phyloP scores from a whole-genome alignment of 2,888 invertebrate species.

The Orthosia gracilis region DNA sequence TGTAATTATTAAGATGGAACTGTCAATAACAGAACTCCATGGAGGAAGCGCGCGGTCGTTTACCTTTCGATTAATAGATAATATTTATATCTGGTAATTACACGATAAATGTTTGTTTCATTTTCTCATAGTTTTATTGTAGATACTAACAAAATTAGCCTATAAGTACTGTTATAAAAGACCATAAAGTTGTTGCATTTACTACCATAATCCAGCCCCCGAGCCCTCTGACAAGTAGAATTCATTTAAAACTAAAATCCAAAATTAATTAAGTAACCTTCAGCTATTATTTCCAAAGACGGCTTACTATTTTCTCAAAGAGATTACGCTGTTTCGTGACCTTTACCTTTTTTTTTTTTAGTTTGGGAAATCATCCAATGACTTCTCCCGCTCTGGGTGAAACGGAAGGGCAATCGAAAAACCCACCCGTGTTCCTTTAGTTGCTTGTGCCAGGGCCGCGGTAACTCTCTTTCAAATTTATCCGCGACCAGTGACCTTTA shows the following conservation, averaged over 20 bases:
- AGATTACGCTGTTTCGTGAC: neutral
- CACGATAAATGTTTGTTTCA: neutral
- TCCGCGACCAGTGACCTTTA: conserved; percentile 12
- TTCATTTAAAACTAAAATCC: neutral
- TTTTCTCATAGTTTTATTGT: neutral
- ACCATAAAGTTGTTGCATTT: neutral
- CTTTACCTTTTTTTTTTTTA: too few relatives aligned
- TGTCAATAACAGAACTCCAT: conserved; percentile 5
- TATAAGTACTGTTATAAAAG: neutral
- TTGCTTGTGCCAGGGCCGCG: too few relatives aligned
- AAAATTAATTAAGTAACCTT: neutral
- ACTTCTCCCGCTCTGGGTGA: too few relatives aligned
- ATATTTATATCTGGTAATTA: conserved; percentile 4
- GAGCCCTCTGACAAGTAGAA: neutral
- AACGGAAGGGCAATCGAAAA: too few relatives aligned
- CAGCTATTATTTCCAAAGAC: neutral
- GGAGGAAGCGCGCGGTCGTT: conserved; percentile 30
- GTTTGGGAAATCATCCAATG: too few relatives aligned
- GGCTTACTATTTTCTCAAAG: neutral
- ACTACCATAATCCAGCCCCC: neutral
- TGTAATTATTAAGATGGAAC: conserved; percentile 48
- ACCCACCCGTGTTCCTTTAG: too few relatives aligned
- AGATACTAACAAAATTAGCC: neutral
- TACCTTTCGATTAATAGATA: conserved; percentile 28
- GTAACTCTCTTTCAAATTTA: too few relatives aligned